Conservation (phyloP, 2,113 vertebrate genomes). For the Scophthalmus maximus region DNA sequence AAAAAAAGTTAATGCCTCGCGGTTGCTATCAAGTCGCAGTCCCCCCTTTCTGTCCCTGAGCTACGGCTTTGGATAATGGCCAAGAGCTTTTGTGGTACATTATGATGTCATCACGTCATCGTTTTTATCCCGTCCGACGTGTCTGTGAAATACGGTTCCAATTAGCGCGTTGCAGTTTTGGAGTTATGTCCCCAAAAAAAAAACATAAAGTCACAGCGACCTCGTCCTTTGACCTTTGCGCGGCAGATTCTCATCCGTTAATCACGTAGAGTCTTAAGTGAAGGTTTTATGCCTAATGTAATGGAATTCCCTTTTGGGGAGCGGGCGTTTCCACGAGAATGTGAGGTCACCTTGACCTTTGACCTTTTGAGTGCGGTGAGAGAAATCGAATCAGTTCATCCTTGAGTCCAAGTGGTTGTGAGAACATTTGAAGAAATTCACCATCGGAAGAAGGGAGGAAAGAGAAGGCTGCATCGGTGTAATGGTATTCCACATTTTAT, state of each 20-base stretch:
- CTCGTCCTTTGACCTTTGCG: not conserved
- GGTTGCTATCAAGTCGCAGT: not conserved
- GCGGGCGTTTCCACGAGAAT: not conserved
- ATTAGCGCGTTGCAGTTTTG: no score
- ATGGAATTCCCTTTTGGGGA: not conserved
- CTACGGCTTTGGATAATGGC: not conserved
- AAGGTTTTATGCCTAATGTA: not conserved
- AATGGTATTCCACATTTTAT: constrained; percentile 47
- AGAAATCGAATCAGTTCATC: not conserved
- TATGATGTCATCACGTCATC: not conserved
- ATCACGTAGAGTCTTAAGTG: no score
- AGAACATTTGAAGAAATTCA: not conserved
- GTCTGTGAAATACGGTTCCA: no score
- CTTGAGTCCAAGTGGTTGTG: not conserved
- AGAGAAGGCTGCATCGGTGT: constrained; percentile 2
- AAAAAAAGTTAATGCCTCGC: not conserved
- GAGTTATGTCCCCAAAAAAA: no score
- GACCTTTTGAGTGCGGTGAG: not conserved
- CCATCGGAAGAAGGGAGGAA: not conserved
- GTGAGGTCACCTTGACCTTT: not conserved
- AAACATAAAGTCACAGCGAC: no score
- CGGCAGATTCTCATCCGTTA: no score
- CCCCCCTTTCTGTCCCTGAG: not conserved
- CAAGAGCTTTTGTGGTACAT: not conserved
- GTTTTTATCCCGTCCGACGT: not conserved